These are phyloP conservation scores for Trilocha varians DNA, from an alignment of 2,888 invertebrate species.

Conservation along the genomic window DNA sequence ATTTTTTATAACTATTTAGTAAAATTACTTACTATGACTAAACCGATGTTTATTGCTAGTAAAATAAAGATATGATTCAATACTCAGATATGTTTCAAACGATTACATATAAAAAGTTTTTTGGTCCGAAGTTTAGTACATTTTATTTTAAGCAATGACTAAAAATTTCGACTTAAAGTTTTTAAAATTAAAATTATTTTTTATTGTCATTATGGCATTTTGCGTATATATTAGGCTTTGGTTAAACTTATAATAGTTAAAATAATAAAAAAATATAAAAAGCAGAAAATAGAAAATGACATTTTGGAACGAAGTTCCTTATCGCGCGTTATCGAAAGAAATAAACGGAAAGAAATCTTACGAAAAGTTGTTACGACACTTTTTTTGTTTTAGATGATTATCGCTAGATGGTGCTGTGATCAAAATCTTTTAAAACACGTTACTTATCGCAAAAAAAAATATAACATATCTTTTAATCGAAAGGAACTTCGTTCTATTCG, in stretches of 20 bases:
- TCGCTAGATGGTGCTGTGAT: no score
- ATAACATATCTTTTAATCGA: no score
- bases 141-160: slow-evolving; percentile 13
- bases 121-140: slow-evolving; percentile 51
- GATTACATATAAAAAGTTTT: slow-evolving; percentile 39
- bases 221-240: background rate
- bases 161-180: background rate
- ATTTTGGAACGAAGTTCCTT: no score
- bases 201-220: background rate
- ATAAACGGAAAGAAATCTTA: no score
- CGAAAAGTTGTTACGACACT: no score
- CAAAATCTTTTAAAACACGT: background rate
- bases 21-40: slow-evolving; percentile 26
- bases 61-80: slow-evolving; percentile 52
- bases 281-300: no score
- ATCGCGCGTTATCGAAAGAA: no score
- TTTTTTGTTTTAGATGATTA: no score
- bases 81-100: slow-evolving; percentile 59
- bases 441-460: no score
- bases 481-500: no score
- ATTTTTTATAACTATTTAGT: background rate
- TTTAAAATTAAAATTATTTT: background rate
- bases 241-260: background rate
- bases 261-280: background rate
- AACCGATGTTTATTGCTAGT: slow-evolving; percentile 49